Conservation (phyloP, 2,888 invertebrate species). For the Drosophila kanekoi region DNA sequence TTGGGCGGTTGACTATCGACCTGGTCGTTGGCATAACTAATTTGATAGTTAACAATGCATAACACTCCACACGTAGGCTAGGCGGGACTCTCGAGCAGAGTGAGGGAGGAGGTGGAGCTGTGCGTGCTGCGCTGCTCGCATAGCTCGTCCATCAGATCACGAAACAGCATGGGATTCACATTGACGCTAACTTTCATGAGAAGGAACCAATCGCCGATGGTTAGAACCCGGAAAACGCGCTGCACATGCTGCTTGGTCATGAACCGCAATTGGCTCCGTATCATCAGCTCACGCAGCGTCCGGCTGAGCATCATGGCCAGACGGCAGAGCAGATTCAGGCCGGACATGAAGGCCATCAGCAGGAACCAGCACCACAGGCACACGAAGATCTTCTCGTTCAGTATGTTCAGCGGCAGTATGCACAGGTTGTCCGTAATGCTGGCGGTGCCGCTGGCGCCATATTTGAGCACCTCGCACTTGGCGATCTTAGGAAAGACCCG, state of each 20-base stretch:
- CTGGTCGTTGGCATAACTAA: background rate
- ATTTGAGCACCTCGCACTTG: conserved; percentile 95
- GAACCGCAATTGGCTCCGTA: conserved; percentile 74
- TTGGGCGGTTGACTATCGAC: conserved; percentile 6
- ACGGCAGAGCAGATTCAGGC: conserved; percentile 89
- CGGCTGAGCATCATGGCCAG: conserved; percentile 86
- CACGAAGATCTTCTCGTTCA: conserved; percentile 92
- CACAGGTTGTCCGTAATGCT: conserved; percentile 92
- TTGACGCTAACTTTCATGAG: conserved; percentile 91
- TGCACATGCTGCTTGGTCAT: conserved; percentile 77
- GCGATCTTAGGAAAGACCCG: conserved; percentile 88
- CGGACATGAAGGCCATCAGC: conserved; percentile 88
- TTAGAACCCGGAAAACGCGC: conserved; percentile 72
- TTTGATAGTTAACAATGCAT: background rate
- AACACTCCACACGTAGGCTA: conserved; percentile 17
- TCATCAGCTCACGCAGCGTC: conserved; percentile 75
- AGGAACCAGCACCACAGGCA: conserved; percentile 92
- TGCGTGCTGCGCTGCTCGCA: conserved; percentile 59
- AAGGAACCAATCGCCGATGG: conserved; percentile 92
- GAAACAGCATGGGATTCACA: conserved; percentile 89
- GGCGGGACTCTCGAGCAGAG: conserved; percentile 58
- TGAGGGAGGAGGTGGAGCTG: conserved; percentile 54
- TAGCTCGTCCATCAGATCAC: conserved; percentile 88
- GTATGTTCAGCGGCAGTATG: conserved; percentile 90
- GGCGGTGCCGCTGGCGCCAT: conserved; percentile 93